Evolutionary conservation across 1,140 invertebrate genomes (phyloP).

Genomic region (Heterodera carotae): DNA sequence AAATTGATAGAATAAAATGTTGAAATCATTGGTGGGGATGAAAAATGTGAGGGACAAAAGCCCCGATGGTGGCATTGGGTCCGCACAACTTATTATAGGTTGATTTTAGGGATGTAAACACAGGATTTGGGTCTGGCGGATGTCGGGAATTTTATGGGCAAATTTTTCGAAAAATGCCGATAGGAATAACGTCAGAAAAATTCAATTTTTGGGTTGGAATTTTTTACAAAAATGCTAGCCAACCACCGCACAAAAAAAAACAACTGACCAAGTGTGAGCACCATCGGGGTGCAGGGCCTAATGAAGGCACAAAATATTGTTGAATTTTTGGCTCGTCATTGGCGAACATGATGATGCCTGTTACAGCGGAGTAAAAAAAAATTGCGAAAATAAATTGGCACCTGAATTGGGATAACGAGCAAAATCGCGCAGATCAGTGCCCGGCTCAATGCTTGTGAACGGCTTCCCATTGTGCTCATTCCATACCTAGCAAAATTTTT

Average conservation of each 20-base stretch:
- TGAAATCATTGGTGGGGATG: background rate
- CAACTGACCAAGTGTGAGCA: constrained; percentile 78
- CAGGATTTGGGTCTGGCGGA: no score
- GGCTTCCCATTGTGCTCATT: constrained; percentile 87
- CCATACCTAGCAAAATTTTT: constrained; percentile 74
- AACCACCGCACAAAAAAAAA: no score
- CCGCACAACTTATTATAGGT: no score
- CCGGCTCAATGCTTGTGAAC: constrained; percentile 85
- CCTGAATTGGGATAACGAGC: constrained; percentile 83
- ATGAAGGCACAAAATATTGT: constrained; percentile 87
- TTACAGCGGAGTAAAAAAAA: no score
- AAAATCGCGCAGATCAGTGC: constrained; percentile 83
- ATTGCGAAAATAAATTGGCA: constrained; percentile 5
- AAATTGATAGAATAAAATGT: background rate
- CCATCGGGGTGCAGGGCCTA: constrained; percentile 95
- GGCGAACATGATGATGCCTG: constrained; percentile 84
- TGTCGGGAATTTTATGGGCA: no score
- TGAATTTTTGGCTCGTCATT: constrained; percentile 91
- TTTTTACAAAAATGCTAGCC: background rate
- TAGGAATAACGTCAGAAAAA: no score
- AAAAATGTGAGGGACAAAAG: no score
- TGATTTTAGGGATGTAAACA: no score
- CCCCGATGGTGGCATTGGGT: no score
- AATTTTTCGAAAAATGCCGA: no score
- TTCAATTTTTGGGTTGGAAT: background rate